Evolutionary conservation across 2,113 vertebrate genomes (phyloP).

Genomic region (Emydocephalus ijimae): DNA sequence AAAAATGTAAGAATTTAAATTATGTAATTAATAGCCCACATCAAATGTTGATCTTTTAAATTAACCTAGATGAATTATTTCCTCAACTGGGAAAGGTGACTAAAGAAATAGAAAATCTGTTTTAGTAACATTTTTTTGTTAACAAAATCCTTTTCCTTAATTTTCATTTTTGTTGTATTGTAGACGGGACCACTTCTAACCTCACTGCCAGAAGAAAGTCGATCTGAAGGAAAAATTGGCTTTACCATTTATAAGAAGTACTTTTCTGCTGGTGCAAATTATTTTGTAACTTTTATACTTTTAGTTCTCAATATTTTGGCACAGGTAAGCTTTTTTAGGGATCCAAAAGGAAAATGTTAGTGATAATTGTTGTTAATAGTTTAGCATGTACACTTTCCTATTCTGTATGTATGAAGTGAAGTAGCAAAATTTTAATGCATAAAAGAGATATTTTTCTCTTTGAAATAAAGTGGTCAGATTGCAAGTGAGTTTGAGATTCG

Average conservation of each 20-base stretch:
- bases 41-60: not conserved
- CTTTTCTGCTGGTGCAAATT: constrained; percentile 79
- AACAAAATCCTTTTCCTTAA: not conserved
- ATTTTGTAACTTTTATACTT: constrained; percentile 69
- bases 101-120: not conserved
- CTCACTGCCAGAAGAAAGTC: constrained; percentile 77
- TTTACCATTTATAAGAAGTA: constrained; percentile 82
- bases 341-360: not conserved
- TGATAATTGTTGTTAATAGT: not conserved
- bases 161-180: not conserved
- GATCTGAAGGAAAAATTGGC: constrained; percentile 79
- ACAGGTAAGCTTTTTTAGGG: constrained; percentile 72
- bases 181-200: constrained; percentile 74
- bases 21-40: not conserved
- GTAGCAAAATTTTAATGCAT: not conserved
- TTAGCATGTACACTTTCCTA: not conserved
- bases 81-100: not conserved
- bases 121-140: constrained; percentile 4
- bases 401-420: not conserved
- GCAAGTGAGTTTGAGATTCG: not conserved
- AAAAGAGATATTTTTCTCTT: not conserved
- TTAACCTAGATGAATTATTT: not conserved
- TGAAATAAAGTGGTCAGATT: not conserved
- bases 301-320: constrained; percentile 76
- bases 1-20: not conserved